A percentile compares a stretch with the other conserved stretches of the same genome.
phyloP scores from a whole-genome alignment of 2,113 vertebrate genomes.

The Sinocyclocheilus anshuiensis region DNA sequence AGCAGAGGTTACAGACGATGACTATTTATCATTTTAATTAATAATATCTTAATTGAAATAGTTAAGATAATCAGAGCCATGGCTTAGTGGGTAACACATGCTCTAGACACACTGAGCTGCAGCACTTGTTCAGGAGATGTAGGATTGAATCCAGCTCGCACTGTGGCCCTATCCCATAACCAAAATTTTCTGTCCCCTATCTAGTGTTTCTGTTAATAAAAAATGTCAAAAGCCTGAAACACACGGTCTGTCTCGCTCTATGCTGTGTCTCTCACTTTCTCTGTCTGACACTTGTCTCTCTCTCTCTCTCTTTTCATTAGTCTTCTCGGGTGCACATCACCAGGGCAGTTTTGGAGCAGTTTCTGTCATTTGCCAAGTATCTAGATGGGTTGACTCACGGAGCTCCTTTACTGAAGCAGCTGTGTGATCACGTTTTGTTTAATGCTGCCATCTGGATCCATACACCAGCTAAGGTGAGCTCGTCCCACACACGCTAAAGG shows the following conservation, averaged over 20 bases:
- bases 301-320: conserved; percentile 64
- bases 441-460: conserved; percentile 99
- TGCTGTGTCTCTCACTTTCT: neutral
- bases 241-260: neutral
- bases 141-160: neutral
- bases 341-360: conserved; percentile 94
- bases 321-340: conserved; percentile 97
- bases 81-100: too few species aligned
- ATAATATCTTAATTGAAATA: too few species aligned
- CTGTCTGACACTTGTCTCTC: neutral
- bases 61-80: too few species aligned
- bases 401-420: conserved; percentile 94
- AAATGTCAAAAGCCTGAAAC: neutral
- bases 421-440: conserved; percentile 98
- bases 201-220: neutral
- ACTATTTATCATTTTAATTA: too few species aligned
- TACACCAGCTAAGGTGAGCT: conserved; percentile 93
- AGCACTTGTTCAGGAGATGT: too few species aligned
- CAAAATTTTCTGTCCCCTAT: neutral
- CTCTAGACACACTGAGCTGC: too few species aligned
- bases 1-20: too few species aligned
- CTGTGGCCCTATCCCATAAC: too few species aligned
- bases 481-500: too few species aligned
- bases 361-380: conserved; percentile 98
- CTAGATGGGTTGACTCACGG: conserved; percentile 96